These are phyloP conservation scores for Tigriopus japonicus DNA, from an alignment of 1,140 invertebrate genomes.

Conservation along the genomic window DNA sequence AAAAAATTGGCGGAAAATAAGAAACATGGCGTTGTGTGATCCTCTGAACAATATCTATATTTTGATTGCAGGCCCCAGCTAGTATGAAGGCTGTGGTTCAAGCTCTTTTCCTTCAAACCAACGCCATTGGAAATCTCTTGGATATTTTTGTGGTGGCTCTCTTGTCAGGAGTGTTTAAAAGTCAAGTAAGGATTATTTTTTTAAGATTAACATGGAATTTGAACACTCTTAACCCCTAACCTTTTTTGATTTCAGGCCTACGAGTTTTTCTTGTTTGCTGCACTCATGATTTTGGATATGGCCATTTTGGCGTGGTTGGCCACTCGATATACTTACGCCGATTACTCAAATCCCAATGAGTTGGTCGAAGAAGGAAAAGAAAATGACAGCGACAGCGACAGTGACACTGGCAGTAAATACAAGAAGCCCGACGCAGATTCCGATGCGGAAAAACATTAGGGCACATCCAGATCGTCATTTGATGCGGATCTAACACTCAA, in stretches of 20 bases:
- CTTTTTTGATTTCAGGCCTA: too few species aligned
- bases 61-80: constrained; percentile 43
- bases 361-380: constrained; percentile 16
- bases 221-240: too few species aligned
- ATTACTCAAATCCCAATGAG: too few species aligned
- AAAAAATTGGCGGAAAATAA: too few species aligned
- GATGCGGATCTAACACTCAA: too few species aligned
- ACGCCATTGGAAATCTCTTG: constrained; percentile 74
- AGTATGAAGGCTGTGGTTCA: constrained; percentile 82
- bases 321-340: constrained; percentile 27
- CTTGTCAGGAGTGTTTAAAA: constrained; percentile 37
- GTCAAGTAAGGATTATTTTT: constrained; percentile 38
- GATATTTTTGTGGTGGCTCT: constrained; percentile 57
- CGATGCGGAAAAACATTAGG: too few species aligned
- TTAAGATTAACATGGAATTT: too few species aligned
- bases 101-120: constrained; percentile 69
- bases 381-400: not conserved
- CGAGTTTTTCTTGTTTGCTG: constrained; percentile 73
- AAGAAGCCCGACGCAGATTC: not conserved
- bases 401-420: not conserved
- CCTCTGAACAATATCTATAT: too few species aligned
- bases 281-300: constrained; percentile 61
- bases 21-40: too few species aligned
- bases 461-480: too few species aligned
- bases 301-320: constrained; percentile 57